These are phyloP conservation scores for Apostichopus californicus DNA, from an alignment of 35 echinoderm and acorn worm genomes.

Conservation along the genomic window DNA sequence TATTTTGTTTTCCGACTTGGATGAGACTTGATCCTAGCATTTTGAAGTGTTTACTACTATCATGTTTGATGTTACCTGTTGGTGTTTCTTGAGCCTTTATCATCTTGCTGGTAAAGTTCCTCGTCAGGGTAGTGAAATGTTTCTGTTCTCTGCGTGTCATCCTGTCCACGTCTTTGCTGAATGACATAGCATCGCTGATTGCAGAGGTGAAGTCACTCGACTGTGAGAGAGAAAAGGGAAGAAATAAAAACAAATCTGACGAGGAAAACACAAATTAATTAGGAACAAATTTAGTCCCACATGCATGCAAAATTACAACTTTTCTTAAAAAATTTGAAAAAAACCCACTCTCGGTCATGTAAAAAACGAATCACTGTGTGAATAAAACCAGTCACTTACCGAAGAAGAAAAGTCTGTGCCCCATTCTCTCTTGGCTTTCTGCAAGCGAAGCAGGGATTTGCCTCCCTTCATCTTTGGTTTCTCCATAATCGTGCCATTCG, in stretches of 20 bases:
- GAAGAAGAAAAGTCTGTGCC: neutral
- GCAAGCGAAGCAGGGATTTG: neutral
- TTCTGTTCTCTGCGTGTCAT: slow-evolving; percentile 25
- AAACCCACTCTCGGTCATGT: too few species aligned
- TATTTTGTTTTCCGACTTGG: too few species aligned
- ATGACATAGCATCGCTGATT: neutral
- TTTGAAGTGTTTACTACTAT: too few species aligned
- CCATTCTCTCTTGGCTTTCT: neutral
- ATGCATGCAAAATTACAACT: too few species aligned
- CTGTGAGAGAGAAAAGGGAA: too few species aligned
- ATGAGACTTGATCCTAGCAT: too few species aligned
- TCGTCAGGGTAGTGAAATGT: slow-evolving; percentile 23
- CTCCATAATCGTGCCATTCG: slow-evolving; percentile 5
- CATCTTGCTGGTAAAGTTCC: slow-evolving; percentile 17
- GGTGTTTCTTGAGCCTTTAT: neutral
- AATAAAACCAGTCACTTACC: neutral
- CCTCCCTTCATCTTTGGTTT: neutral
- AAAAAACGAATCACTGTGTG: too few species aligned
- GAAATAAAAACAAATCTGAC: too few species aligned
- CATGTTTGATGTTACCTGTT: neutral
- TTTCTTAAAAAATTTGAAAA: too few species aligned
- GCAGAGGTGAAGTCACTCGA: neutral
- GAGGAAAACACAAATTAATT: too few species aligned
- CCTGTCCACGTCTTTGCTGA: neutral
- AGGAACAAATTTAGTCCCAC: too few species aligned